Percentiles rank a stretch among this genome's conserved stretches.
phyloP scores from a whole-genome alignment of 2,888 invertebrate genomes.

The Nineta flava region DNA sequence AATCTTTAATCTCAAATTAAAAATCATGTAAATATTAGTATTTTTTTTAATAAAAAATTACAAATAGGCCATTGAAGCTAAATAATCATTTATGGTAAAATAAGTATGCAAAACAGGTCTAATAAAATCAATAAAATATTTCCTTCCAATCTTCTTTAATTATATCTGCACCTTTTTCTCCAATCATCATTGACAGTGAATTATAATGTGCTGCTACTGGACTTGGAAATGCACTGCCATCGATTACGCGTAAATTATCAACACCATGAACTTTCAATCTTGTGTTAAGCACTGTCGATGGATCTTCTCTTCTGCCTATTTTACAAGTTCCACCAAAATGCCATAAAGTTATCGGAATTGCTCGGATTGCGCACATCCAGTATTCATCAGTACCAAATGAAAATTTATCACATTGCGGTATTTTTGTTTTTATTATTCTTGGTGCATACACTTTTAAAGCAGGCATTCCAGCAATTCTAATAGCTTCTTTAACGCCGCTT shows the following conservation, averaged over 20 bases:
- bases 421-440: too few relatives aligned
- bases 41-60: too few relatives aligned
- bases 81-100: too few relatives aligned
- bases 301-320: constrained; percentile 45
- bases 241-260: constrained; percentile 21
- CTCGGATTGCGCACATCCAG: constrained; percentile 46
- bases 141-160: constrained; percentile 13
- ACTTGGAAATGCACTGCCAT: constrained; percentile 23
- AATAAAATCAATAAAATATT: too few relatives aligned
- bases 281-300: constrained; percentile 46
- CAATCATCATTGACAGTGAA: constrained; percentile 24
- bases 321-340: constrained; percentile 48
- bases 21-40: too few relatives aligned
- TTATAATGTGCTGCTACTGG: constrained; percentile 23
- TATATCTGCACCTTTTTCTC: constrained; percentile 23
- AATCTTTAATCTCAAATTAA: too few relatives aligned
- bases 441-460: constrained; percentile 41
- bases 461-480: constrained; percentile 39
- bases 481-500: constrained; percentile 41
- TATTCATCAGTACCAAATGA: constrained; percentile 39
- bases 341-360: constrained; percentile 43
- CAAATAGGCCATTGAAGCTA: too few relatives aligned
- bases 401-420: constrained; percentile 41
- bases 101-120: too few relatives aligned
- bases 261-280: constrained; percentile 17